These are phyloP conservation scores for Plagiodera versicolora DNA, from an alignment of 2,888 invertebrate species.

Conservation along the genomic window DNA sequence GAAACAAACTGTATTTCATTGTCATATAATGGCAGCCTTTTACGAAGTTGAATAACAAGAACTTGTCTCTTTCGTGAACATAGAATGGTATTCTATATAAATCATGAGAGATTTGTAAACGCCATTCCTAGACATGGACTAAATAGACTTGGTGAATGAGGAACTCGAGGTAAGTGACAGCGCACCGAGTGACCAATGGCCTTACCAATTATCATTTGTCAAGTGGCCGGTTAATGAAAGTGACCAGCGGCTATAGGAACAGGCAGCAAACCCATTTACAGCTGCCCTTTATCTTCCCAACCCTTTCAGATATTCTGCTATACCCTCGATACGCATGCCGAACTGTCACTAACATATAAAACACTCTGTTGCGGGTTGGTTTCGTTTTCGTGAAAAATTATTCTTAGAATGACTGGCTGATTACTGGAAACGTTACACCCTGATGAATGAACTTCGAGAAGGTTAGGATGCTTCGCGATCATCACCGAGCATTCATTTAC, in stretches of 20 bases:
- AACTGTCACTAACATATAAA: slow-evolving; percentile 49
- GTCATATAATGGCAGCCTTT: too few relatives aligned
- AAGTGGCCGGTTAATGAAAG: slow-evolving; percentile 57
- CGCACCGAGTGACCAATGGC: slow-evolving; percentile 55
- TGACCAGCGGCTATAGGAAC: slow-evolving; percentile 54
- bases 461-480: background rate
- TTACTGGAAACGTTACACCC: background rate
- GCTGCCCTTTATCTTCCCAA: slow-evolving; percentile 55
- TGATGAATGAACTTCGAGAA: background rate
- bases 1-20: too few relatives aligned
- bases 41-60: too few relatives aligned
- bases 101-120: slow-evolving; percentile 48
- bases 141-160: slow-evolving; percentile 51
- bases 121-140: slow-evolving; percentile 43
- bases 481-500: too few relatives aligned
- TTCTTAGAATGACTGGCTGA: slow-evolving; percentile 13
- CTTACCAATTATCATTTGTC: slow-evolving; percentile 57
- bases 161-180: slow-evolving; percentile 54
- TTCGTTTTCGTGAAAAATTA: slow-evolving; percentile 27
- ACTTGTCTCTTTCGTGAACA: background rate
- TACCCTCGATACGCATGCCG: slow-evolving; percentile 45
- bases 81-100: slow-evolving; percentile 42
- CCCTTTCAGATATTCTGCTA: slow-evolving; percentile 48
- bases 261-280: slow-evolving; percentile 53
- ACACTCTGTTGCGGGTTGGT: slow-evolving; percentile 13